phyloP scores from a whole-genome alignment of 2,113 vertebrate genomes.

The Rhinichthys klamathensis region DNA sequence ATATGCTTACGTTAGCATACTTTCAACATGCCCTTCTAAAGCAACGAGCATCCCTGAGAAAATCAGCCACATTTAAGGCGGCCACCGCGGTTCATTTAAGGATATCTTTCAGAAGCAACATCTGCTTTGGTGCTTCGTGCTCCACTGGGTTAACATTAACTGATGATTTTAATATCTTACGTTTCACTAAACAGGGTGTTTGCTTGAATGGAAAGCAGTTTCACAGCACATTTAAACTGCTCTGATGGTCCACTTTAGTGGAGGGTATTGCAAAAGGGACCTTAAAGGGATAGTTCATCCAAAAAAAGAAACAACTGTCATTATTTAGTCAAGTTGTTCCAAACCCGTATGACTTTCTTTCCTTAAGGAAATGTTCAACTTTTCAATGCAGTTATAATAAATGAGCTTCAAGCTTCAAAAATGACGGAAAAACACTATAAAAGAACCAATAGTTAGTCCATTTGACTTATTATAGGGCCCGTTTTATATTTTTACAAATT shows the following conservation, averaged over 20 bases:
- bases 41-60: slow-evolving; percentile 4
- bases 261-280: not conserved
- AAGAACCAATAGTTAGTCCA: not conserved
- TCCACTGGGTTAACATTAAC: slow-evolving; percentile 21
- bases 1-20: slow-evolving; percentile 14
- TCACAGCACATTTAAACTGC: not conserved
- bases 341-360: not conserved
- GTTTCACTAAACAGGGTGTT: slow-evolving; percentile 17
- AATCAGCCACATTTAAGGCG: not conserved
- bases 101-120: slow-evolving; percentile 19
- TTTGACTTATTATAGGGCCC: not conserved
- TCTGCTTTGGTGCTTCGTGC: slow-evolving; percentile 18
- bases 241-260: not conserved
- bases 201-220: slow-evolving; percentile 8
- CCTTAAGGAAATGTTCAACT: not conserved
- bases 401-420: no score
- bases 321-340: not conserved
- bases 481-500: not conserved
- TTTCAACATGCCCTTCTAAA: not conserved
- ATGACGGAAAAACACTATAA: not conserved
- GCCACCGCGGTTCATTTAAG: not conserved
- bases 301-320: not conserved
- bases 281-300: slow-evolving; percentile 1
- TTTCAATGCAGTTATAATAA: not conserved
- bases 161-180: slow-evolving; percentile 32